Evolutionary conservation across 2,797 vertebrate genomes (phyloP).

Genomic region (Denticeps clupeoides): DNA sequence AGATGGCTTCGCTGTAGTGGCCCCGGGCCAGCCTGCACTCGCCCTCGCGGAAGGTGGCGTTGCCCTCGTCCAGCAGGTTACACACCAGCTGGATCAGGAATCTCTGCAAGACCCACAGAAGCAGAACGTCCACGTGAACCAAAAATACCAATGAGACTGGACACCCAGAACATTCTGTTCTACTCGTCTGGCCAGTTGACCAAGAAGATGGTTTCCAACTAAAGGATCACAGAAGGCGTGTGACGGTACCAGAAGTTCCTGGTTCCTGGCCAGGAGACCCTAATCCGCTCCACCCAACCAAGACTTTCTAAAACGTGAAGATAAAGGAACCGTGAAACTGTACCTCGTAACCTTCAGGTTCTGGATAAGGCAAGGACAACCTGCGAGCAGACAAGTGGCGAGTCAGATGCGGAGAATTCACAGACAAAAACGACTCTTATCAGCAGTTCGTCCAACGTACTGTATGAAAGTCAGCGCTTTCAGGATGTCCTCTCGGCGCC

Average conservation of each 20-base stretch:
- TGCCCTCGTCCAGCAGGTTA: slow-evolving; percentile 84
- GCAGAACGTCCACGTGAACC: too few species aligned
- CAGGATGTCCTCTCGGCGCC: slow-evolving; percentile 76
- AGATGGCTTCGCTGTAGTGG: slow-evolving; percentile 80
- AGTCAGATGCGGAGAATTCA: neutral
- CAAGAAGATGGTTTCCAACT: too few species aligned
- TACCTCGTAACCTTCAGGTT: slow-evolving; percentile 83
- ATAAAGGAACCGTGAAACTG: neutral
- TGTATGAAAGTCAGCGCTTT: slow-evolving; percentile 84
- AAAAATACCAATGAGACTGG: too few species aligned
- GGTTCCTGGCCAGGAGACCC: too few species aligned
- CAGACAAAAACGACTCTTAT: neutral
- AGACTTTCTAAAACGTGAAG: neutral
- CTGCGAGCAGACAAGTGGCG: slow-evolving; percentile 38
- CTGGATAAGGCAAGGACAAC: slow-evolving; percentile 75
- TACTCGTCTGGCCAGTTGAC: too few species aligned
- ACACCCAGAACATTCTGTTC: too few species aligned
- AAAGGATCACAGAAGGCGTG: too few species aligned
- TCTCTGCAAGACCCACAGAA: slow-evolving; percentile 51
- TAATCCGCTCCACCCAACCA: neutral
- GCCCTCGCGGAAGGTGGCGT: slow-evolving; percentile 70
- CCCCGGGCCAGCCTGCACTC: slow-evolving; percentile 64
- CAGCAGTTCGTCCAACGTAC: slow-evolving; percentile 51
- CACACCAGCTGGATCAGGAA: slow-evolving; percentile 78
- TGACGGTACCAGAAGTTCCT: too few species aligned